Base-by-base conservation (phyloP, 2,113 vertebrate genomes). In the Mustelus asterias region DNA sequence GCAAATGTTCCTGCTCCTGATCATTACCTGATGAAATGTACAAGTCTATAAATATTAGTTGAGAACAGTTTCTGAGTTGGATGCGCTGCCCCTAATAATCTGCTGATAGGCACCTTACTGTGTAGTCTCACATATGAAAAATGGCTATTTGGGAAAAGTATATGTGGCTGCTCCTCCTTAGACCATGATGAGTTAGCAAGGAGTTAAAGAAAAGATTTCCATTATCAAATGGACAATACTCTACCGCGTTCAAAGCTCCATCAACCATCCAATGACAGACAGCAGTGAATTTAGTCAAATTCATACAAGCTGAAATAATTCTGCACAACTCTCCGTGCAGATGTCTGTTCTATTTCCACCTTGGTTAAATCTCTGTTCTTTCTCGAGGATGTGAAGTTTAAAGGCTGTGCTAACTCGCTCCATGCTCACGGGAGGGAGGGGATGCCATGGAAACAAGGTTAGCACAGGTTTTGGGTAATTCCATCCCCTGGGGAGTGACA, bases 281-380 rank as follows among this genome's bases (percentile, higher is more conserved):
- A 54, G 48, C 13, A 70, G 37, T 94, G 26, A 33, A 26, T 70
- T 63, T 70, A 94, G 37, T 70, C 20, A 70, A 70, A 70, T 70
- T 65, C 70, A 44, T 48, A 11, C 65, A 94, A 44, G 93, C 65
- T 94, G 93, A 94, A 72, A 70, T 94, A 48, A 94, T 94, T 94
- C 93, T 48, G n/a, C 20, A 44, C 13, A 22, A 10, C 13, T 94
- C 67, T 44, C 67, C 26, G 67, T 70, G 67, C 65, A 44, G 10
- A 29, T 70, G 93, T 70, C 41, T 69, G 10, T 4, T 48, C 37
- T 14, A 94, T 70, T 70, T 94, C 22, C 65, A 94, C 11, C 60
- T 94, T 44, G 70, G 37, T n/a, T 44, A 24, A 37, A 41, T 24
- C 26, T 94, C 93, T 70, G 65, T 4, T 69, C 65, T 69, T 67